These are phyloP conservation scores for Phymatocera aterrima DNA, from an alignment of 2,888 invertebrate genomes.

Conservation along the genomic window DNA sequence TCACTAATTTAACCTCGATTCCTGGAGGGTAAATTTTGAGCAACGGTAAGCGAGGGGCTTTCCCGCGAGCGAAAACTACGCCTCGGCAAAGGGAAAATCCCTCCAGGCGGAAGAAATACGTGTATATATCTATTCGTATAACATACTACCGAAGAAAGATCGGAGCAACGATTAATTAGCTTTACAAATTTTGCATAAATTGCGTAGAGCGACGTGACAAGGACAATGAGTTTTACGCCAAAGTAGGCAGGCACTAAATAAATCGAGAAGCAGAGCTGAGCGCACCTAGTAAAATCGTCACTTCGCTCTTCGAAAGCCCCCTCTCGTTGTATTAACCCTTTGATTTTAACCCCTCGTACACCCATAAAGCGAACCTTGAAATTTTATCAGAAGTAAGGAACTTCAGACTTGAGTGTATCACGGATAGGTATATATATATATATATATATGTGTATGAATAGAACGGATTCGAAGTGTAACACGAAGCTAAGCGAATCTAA, in stretches of 20 bases:
- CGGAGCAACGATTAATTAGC: conserved; percentile 1
- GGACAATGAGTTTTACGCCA: conserved; percentile 11
- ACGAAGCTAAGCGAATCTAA: too few species aligned
- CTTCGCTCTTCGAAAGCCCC: not conserved
- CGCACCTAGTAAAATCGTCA: not conserved
- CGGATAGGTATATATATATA: too few species aligned
- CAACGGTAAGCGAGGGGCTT: not conserved
- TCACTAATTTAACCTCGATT: not conserved
- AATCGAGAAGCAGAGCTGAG: too few species aligned
- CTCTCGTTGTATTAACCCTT: too few species aligned
- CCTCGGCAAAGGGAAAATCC: not conserved
- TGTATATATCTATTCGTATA: too few species aligned
- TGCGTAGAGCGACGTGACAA: conserved; percentile 2
- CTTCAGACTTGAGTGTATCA: too few species aligned
- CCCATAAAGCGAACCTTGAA: not conserved
- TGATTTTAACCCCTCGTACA: not conserved
- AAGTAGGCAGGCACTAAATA: not conserved
- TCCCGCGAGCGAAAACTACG: not conserved
- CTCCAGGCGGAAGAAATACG: not conserved
- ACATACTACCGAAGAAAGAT: too few species aligned
- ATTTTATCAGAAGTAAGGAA: not conserved
- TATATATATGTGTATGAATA: too few species aligned
- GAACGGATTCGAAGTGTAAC: too few species aligned
- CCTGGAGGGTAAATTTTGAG: not conserved
- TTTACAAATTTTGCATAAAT: not conserved